Percentiles rank a stretch among this genome's conserved stretches.
Evolutionary conservation across 2,113 vertebrate genomes (phyloP).

Genomic region (Cyprinus carpio): DNA sequence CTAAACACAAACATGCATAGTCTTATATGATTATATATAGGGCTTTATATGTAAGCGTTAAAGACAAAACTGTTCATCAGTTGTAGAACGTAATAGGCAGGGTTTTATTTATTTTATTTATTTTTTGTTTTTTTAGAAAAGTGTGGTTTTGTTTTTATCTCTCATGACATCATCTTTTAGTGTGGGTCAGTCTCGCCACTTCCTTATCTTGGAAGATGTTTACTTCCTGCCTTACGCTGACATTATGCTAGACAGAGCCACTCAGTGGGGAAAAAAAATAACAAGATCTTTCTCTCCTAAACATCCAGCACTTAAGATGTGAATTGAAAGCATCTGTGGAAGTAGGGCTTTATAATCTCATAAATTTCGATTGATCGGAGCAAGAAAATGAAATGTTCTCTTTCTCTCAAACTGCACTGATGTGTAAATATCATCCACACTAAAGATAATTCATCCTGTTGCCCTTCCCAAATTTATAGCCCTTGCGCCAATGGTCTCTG

Average conservation of each 20-base stretch:
- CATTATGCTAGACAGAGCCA: constrained; percentile 3
- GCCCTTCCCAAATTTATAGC: constrained; percentile 57
- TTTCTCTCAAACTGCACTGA: constrained; percentile 49
- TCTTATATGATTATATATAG: not conserved
- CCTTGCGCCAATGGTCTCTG: constrained; percentile 45
- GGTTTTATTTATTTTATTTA: not conserved
- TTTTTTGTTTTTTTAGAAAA: too few relatives aligned
- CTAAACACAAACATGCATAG: not conserved
- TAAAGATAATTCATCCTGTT: constrained; percentile 62
- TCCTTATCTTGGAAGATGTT: constrained; percentile 35
- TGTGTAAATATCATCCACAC: constrained; percentile 53
- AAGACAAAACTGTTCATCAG: not conserved
- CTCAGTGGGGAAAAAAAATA: not conserved
- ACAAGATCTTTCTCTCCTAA: not conserved
- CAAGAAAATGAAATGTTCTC: constrained; percentile 44
- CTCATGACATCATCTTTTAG: constrained; percentile 36
- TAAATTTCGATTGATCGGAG: constrained; percentile 48
- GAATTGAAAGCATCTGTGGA: constrained; percentile 20
- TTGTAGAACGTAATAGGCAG: not conserved
- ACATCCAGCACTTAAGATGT: constrained; percentile 20
- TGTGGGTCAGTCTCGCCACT: not conserved
- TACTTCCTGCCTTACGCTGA: constrained; percentile 15
- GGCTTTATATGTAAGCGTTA: not conserved
- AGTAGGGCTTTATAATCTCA: constrained; percentile 42
- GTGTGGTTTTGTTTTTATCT: not conserved